Base-by-base conservation (phyloP, 2,888 invertebrate genomes). In the Hydraecia micacea region DNA sequence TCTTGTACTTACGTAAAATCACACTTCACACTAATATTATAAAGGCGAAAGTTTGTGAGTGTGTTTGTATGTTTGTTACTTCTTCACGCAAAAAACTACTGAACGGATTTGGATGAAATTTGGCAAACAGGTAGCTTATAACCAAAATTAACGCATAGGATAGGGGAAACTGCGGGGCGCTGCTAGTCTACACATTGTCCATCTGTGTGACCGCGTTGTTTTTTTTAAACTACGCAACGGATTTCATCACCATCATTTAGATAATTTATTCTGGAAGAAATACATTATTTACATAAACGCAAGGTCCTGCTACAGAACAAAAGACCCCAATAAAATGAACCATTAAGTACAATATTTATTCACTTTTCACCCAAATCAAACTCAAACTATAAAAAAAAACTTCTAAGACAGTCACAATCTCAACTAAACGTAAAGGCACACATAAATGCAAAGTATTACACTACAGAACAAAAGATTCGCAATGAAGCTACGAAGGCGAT, bases 401-500 rank as follows among this genome's bases (percentile, higher is more conserved):
- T 46, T 46, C 21, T 28, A 67, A 67, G 28, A 28, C 46, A 60
- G 21, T 39, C 9, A 13, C 36, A 60, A 42, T 67, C 28, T 62
- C 21, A 73, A 49, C n/a, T 58, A 39, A 69, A 75, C 58, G 73
- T 87, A 87, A 25, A 85, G 85, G 85, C 55, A 9, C 28, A 65
- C 75, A 85, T 85, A 75, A 81, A 60, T 2, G 32, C 18, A 39
- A 58, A 55, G 70, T 70, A 76, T 39, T 72, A 73, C 82, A 75
- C 70, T 72, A 79, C 66, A 79, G 78, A 88, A 88, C 84, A 89
- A 84, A 86, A 85, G 84, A 63, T 85, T 90, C 86, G 90, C 90
- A 93, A 92, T 93, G 92, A 92, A 92, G 89, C 91, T 90, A 73
- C 79, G 83, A 83, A 70, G 69, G 76, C 82, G 86, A 90, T 94